Evolutionary conservation across 2,797 vertebrate species (phyloP), one percentile per base, ranked within the genome.

Genomic region (Parauchenoglanis punctatus): DNA sequence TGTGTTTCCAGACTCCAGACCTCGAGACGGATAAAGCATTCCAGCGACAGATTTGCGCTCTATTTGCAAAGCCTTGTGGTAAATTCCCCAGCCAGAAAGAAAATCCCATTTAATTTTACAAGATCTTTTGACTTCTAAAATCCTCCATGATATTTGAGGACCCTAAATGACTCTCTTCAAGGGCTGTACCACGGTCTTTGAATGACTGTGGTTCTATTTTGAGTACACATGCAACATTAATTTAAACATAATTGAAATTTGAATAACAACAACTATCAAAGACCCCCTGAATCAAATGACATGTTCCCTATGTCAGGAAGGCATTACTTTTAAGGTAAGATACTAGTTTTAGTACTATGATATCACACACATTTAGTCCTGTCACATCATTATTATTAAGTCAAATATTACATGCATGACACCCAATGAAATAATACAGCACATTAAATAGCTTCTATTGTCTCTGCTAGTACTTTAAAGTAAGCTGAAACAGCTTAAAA

Each of bases 91-190:
- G 92, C 92, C 93, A 93, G 93, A 92, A 92, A 94, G 94, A 96
- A 96, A 95, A 95, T 94, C 94, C 94, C 91, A 92, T 94, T 96
- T 94, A 92, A 95, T 94, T 96, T 95, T 94, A 96, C 93, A 94
- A 95, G 93, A 92, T 93, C 92, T 92, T 92, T 92, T 94, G 93
- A 94, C 91, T 93, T 92, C 89, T 91, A 90, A 94, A 92, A 86
- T 93, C 93, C 91, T 92, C 86, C 87, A 82, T 89, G 92, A 94
- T 93, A 94, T 93, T 90, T 91, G 86, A 92, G 90, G 91, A 91
- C 86, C 86, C 91, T 89, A 90, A 89, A 88, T 87, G 75, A 65
- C 87, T 88, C 75, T 76, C 85, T 88, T 88, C 58, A 84, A 87
- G 63, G 13, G 67, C 72, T 81, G 52, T 40, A 40, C 75, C 78